phyloP scores from a whole-genome alignment of 2,888 invertebrate species.

The Nemotelus pantherinus region DNA sequence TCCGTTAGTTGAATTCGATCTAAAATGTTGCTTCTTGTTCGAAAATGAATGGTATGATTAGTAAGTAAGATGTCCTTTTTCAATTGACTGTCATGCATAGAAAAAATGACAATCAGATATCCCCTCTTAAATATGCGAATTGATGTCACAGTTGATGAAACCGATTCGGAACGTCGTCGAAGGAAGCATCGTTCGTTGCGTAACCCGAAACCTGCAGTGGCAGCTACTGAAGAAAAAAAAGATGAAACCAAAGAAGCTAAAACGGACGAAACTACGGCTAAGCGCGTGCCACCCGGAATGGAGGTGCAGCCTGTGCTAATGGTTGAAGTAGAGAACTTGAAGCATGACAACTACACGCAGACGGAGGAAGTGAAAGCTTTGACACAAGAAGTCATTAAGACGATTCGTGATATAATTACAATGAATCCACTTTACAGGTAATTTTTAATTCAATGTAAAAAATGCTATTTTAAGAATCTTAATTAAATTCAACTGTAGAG shows the following conservation, averaged over 20 bases:
- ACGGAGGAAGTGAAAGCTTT: slow-evolving; percentile 96
- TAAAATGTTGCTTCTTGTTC: background rate
- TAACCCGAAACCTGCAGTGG: slow-evolving; percentile 56
- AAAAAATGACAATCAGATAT: slow-evolving; percentile 80
- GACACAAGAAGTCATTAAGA: slow-evolving; percentile 96
- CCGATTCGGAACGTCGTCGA: slow-evolving; percentile 70
- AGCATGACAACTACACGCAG: slow-evolving; percentile 86
- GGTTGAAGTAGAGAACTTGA: slow-evolving; percentile 93
- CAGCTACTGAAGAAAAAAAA: slow-evolving; percentile 55
- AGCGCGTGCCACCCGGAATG: slow-evolving; percentile 50
- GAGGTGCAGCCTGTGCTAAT: slow-evolving; percentile 74
- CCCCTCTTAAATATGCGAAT: slow-evolving; percentile 84
- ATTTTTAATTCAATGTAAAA: slow-evolving; percentile 1
- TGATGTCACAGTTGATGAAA: slow-evolving; percentile 83
- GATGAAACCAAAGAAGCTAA: background rate
- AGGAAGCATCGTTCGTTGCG: slow-evolving; percentile 51
- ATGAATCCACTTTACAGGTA: slow-evolving; percentile 92
- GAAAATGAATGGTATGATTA: background rate
- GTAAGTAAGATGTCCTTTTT: slow-evolving; percentile 26
- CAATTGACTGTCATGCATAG: slow-evolving; percentile 58
- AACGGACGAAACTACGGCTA: slow-evolving; percentile 49
- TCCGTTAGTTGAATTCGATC: background rate
- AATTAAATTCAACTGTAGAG: slow-evolving; percentile 67
- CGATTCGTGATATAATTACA: slow-evolving; percentile 96
- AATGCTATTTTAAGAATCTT: background rate